Base-by-base conservation (phyloP, 92 coral and sea anemone species). In the Umimayanthus chanpuru region DNA sequence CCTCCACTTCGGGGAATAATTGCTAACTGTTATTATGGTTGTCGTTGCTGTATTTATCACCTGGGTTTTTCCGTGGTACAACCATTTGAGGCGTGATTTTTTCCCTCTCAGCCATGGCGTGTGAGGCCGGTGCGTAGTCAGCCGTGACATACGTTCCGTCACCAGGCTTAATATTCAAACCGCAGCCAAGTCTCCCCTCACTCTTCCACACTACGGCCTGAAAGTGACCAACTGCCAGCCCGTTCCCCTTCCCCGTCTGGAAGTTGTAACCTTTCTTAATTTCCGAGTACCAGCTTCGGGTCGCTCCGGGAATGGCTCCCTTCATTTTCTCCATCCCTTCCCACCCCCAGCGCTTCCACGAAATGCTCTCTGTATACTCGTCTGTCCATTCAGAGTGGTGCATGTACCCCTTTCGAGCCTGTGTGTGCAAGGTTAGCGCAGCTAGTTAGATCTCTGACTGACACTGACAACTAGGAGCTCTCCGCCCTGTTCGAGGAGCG, bases 241-340 rank as follows among this genome's bases (percentile, higher is more conserved):
- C 93, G 65, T 91, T 85, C 2, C 93, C 89, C 67, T 89, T 79
- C 25, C 91, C 89, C 38, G 93, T 91, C 36, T 53, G 71, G 77
- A 80, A 91, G 50, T 91, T 91, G 29, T 91, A 91, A n/a, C 73
- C 73, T 66, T 90, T 81, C 73, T 89, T 88, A 4, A 91, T 89
- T 70, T 91, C 93, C 4, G 93, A 91, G 61, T 91, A 91, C 93
- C 93, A 91, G 36, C 93, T 83, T 53, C 93, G 82, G 20, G 86
- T 39, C n/a, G 93, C 93, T 66, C 93, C 93, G 64, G 93, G 93
- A n/a, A 91, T 85, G 23, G 93, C 93, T 26, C 93, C 93, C 76
- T 91, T 89, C 89, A 84, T 88, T 72, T 88, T 76, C 28, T 88
- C 93, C 93, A 91, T 85, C 20, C 93, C 93, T 30, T 91, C 76